A percentile compares a stretch with the other conserved stretches of the same genome.
Conservation (phyloP, 2,797 vertebrate genomes). For the Muscicapa comitata region DNA sequence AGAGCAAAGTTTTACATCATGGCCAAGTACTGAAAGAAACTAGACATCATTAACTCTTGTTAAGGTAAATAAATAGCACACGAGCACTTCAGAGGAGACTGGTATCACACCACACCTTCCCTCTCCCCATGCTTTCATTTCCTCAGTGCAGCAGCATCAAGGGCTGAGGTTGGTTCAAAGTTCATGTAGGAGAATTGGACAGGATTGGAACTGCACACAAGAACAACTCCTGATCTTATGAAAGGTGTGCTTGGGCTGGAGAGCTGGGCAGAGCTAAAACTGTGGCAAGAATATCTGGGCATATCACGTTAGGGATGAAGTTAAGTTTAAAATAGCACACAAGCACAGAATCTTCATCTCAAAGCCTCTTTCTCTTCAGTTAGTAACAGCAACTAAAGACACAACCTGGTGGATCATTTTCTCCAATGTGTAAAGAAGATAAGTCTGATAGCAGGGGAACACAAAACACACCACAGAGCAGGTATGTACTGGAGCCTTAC, state of each 20-base stretch:
- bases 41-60: background rate
- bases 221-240: background rate
- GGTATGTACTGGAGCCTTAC: background rate
- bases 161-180: background rate
- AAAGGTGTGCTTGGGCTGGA: background rate
- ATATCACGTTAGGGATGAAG: fast-evolving
- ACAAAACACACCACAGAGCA: background rate
- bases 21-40: background rate
- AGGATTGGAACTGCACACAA: background rate
- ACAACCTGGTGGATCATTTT: background rate
- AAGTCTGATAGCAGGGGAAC: background rate
- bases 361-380: background rate
- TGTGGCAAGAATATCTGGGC: background rate
- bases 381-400: background rate
- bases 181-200: background rate
- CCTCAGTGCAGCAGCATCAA: background rate
- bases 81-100: background rate
- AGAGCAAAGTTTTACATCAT: background rate
- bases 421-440: background rate
- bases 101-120: background rate
- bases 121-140: background rate
- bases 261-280: background rate
- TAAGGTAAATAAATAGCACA: background rate
- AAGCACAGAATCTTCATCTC: background rate
- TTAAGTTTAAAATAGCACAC: background rate